phyloP scores from a whole-genome alignment of 1,140 invertebrate genomes.

The Drosophila willistoni region DNA sequence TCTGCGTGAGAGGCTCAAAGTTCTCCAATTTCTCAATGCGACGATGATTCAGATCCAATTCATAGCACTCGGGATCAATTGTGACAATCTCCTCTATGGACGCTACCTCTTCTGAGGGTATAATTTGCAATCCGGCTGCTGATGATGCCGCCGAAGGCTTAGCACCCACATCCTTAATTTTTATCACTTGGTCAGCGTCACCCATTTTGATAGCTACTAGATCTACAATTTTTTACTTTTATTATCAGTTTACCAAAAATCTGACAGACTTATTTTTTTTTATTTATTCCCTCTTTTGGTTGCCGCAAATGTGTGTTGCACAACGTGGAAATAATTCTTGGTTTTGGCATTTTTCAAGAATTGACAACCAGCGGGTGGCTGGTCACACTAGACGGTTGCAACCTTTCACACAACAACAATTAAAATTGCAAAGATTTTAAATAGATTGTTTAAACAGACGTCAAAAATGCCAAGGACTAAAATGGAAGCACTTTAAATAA shows the following conservation, averaged over 20 bases:
- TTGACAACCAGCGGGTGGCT: not conserved
- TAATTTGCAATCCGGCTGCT: conserved; percentile 56
- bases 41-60: conserved; percentile 93
- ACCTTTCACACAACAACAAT: not conserved
- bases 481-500: conserved; percentile 6
- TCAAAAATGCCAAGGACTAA: not conserved
- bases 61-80: conserved; percentile 78
- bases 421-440: conserved; percentile 22
- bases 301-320: not conserved
- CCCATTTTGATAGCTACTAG: conserved; percentile 51
- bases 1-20: conserved; percentile 88
- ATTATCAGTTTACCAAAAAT: conserved; percentile 30
- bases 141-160: conserved; percentile 33
- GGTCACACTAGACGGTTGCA: conserved; percentile 11
- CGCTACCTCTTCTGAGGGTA: conserved; percentile 53
- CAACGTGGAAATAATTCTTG: not conserved
- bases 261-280: conserved; percentile 4
- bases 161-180: conserved; percentile 21
- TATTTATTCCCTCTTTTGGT: not conserved
- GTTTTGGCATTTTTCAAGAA: not conserved
- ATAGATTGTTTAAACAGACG: conserved; percentile 15
- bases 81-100: conserved; percentile 75
- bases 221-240: conserved; percentile 1
- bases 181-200: conserved; percentile 54
- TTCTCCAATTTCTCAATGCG: conserved; percentile 92